Conservation (phyloP, 2,113 vertebrate species). For the cat (Felis catus) region DNA sequence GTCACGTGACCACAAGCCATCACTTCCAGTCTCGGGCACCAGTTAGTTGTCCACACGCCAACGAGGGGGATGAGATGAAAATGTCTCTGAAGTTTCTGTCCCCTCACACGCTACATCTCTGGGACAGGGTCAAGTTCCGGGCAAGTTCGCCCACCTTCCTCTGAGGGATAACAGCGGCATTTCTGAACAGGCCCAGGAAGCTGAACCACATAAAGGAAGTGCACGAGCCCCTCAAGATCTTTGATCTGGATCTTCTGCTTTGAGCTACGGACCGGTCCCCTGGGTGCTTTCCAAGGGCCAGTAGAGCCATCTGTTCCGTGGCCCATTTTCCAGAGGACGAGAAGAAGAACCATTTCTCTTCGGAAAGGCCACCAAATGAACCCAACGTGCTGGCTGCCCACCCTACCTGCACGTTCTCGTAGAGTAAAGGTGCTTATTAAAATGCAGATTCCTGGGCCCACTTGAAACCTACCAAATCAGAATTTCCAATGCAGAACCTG, state of each 20-base stretch:
- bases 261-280: background rate
- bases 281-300: background rate
- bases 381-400: background rate
- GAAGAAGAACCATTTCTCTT: background rate
- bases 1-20: background rate
- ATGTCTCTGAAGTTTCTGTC: background rate
- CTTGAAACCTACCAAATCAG: background rate
- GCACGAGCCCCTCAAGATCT: background rate
- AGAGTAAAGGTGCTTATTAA: background rate
- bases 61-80: background rate
- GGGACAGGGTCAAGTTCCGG: background rate
- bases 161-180: background rate
- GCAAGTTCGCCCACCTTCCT: background rate
- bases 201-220: background rate
- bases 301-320: background rate
- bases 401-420: background rate
- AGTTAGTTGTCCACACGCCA: background rate
- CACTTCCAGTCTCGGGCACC: background rate
- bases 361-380: background rate
- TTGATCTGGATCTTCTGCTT: background rate
- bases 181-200: background rate
- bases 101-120: background rate
- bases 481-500: background rate
- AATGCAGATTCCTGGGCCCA: background rate
- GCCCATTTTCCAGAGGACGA: background rate